A percentile compares a stretch with the other conserved stretches of the same genome.
These are phyloP conservation scores for Callipepla squamata DNA, from an alignment of 2,113 vertebrate species.

Conservation along the genomic window DNA sequence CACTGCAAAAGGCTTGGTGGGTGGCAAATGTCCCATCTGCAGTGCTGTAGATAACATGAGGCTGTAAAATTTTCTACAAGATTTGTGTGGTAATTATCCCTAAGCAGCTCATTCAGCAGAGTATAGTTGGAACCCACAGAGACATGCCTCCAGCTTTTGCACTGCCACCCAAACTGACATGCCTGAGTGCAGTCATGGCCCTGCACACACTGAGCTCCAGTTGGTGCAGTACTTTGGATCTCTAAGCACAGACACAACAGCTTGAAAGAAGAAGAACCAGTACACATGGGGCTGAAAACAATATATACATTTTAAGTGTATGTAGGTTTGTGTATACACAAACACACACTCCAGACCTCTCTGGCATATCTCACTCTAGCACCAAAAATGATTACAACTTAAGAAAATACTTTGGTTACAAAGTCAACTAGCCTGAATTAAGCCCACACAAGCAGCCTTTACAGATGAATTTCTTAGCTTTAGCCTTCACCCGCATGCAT, in stretches of 20 bases:
- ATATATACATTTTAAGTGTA: neutral
- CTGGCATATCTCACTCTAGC: neutral
- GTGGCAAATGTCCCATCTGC: neutral
- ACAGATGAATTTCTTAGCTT: neutral
- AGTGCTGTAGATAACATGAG: accelerated
- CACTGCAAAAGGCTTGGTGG: neutral
- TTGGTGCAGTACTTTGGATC: neutral
- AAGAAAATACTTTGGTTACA: neutral
- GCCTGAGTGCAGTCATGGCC: neutral
- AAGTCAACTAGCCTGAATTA: neutral
- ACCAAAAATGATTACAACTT: neutral
- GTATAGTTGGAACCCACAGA: neutral
- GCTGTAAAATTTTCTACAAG: neutral
- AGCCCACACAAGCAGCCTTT: neutral
- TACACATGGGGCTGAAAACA: neutral
- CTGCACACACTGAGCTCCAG: neutral
- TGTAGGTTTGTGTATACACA: accelerated
- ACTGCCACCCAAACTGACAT: neutral
- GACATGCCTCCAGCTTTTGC: neutral
- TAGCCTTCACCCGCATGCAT: neutral
- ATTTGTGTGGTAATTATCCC: neutral
- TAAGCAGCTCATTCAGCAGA: neutral
- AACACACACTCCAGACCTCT: neutral
- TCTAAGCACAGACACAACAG: neutral
- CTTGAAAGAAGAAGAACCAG: neutral